phyloP scores from a whole-genome alignment of 1,140 invertebrate species.

The Lepidurus couesii region DNA sequence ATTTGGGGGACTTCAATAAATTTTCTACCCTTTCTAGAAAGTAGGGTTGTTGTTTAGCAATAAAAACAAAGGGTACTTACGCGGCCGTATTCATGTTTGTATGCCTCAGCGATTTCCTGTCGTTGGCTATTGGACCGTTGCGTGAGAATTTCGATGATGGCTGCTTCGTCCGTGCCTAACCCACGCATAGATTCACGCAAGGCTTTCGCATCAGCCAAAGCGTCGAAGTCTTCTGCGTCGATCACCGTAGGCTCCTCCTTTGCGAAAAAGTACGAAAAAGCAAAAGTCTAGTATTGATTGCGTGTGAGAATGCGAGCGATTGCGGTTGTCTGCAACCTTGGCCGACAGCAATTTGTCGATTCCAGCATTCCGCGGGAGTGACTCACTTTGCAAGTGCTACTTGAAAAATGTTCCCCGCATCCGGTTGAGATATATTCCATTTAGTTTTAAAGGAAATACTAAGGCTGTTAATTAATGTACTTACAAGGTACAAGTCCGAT shows the following conservation, averaged over 20 bases:
- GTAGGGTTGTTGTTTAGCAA: neutral
- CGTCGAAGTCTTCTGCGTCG: slow-evolving; percentile 55
- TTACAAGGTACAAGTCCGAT: neutral
- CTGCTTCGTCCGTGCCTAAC: slow-evolving; percentile 67
- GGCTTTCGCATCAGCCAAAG: slow-evolving; percentile 58
- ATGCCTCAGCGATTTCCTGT: slow-evolving; percentile 58
- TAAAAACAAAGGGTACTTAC: slow-evolving; percentile 45
- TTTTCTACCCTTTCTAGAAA: too few relatives aligned
- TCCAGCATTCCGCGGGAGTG: neutral
- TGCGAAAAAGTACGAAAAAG: slow-evolving; percentile 26
- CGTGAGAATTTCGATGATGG: slow-evolving; percentile 65
- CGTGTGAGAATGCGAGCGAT: neutral
- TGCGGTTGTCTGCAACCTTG: slow-evolving; percentile 1
- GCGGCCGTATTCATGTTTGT: slow-evolving; percentile 67
- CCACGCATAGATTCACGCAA: slow-evolving; percentile 69
- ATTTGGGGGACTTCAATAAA: too few relatives aligned
- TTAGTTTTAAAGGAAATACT: neutral
- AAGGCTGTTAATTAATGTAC: neutral
- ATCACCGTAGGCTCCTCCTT: slow-evolving; percentile 57
- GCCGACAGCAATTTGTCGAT: neutral
- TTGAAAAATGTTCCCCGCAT: neutral
- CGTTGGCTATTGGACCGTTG: slow-evolving; percentile 60
- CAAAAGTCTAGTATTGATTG: neutral
- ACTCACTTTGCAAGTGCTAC: neutral
- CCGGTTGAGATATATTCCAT: neutral